Evolutionary conservation across 2,113 vertebrate species (phyloP).

Genomic region (Petroica traversi): DNA sequence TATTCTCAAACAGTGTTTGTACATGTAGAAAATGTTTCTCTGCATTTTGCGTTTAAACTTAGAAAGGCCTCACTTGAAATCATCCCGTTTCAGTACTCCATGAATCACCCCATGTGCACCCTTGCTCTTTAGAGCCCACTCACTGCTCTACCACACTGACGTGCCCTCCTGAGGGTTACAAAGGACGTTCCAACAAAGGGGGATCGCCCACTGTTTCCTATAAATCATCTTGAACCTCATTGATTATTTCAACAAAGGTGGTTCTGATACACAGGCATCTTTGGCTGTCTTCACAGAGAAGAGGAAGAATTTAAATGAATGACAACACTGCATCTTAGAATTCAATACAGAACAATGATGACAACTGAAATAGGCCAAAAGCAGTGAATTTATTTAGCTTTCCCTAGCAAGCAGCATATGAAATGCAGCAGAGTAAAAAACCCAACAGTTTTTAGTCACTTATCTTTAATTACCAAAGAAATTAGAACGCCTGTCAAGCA

Average conservation of each 20-base stretch:
- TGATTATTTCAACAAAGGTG: constrained; percentile 29
- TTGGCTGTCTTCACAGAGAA: neutral
- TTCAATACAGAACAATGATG: neutral
- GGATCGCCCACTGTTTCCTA: constrained; percentile 46
- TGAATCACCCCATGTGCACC: neutral
- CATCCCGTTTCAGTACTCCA: neutral
- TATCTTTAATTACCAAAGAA: neutral
- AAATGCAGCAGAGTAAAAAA: neutral
- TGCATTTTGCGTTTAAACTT: neutral
- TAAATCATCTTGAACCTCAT: constrained; percentile 44
- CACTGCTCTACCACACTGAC: constrained; percentile 22
- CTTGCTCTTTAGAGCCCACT: constrained; percentile 27
- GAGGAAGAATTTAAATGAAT: neutral
- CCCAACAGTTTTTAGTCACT: neutral
- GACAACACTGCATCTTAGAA: neutral
- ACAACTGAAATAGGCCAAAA: neutral
- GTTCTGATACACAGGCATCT: neutral
- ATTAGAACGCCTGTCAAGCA: neutral
- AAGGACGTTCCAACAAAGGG: constrained; percentile 24
- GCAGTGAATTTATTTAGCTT: neutral
- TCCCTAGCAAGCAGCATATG: neutral
- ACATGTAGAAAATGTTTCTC: neutral
- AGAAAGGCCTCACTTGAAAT: neutral
- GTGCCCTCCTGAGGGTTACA: constrained; percentile 35
- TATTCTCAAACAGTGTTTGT: neutral